These are phyloP conservation scores for Anastrepha obliqua DNA, from an alignment of 1,140 invertebrate species.

Conservation along the genomic window DNA sequence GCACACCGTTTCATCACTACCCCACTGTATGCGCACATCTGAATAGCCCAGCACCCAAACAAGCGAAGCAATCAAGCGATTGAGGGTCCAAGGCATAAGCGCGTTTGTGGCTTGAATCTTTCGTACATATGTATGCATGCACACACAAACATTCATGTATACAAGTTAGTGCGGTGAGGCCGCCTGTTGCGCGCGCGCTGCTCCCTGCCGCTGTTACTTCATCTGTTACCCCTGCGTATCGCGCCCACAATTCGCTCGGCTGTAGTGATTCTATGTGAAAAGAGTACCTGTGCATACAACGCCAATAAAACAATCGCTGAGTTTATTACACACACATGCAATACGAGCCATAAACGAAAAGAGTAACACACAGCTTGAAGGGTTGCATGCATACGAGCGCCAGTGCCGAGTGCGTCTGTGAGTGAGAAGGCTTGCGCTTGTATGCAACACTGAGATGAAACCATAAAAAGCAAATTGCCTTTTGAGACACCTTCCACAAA, in stretches of 20 bases:
- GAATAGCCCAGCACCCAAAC: slow-evolving; percentile 10
- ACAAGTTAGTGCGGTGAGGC: background rate
- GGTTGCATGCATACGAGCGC: too few species aligned
- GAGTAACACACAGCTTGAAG: background rate
- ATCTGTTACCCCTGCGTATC: background rate
- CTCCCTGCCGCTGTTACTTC: background rate
- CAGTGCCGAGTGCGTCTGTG: background rate
- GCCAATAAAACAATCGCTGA: slow-evolving; percentile 29
- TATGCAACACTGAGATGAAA: slow-evolving; percentile 19
- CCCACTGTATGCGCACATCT: background rate
- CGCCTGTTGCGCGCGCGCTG: background rate
- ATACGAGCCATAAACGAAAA: background rate
- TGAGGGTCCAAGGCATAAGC: background rate
- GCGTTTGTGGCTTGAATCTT: slow-evolving; percentile 45
- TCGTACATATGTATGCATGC: background rate
- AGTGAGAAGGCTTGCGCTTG: background rate
- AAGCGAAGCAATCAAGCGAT: slow-evolving; percentile 22
- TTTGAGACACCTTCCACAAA: slow-evolving; percentile 36
- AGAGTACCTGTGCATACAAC: slow-evolving; percentile 6
- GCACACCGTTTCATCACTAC: too few species aligned
- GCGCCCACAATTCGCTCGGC: background rate
- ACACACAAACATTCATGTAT: too few species aligned
- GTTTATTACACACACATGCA: slow-evolving; percentile 10
- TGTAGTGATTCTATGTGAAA: background rate
- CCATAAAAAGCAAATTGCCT: slow-evolving; percentile 50